phyloP scores from a whole-genome alignment of 2,113 vertebrate genomes.

The Leucopternis melanops region DNA sequence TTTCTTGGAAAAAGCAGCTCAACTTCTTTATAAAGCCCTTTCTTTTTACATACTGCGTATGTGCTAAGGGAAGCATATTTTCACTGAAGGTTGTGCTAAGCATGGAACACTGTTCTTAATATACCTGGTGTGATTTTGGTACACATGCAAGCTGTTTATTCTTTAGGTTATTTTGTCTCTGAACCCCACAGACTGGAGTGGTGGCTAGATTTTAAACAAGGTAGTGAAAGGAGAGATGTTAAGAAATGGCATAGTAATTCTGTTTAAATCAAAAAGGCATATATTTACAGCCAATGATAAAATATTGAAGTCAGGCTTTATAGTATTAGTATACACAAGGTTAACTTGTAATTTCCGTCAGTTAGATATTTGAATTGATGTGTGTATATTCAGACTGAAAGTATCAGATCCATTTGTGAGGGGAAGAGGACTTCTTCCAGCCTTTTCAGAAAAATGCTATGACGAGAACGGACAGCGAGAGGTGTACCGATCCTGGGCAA shows the following conservation, averaged over 20 bases:
- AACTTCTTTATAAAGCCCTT: not conserved
- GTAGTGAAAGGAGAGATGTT: not conserved
- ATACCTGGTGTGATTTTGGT: not conserved
- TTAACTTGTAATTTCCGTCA: not conserved
- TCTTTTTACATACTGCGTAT: not conserved
- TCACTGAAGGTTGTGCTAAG: not conserved
- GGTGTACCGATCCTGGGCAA: too few species aligned
- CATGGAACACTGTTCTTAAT: constrained; percentile 1
- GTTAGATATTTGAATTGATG: not conserved
- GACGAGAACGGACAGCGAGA: too few species aligned
- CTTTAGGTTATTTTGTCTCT: not conserved
- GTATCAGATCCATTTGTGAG: not conserved
- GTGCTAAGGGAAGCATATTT: not conserved
- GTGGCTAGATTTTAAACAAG: not conserved
- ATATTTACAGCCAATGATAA: not conserved
- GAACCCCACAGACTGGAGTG: not conserved
- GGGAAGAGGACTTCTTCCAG: not conserved
- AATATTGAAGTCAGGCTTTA: not conserved
- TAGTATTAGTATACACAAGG: not conserved
- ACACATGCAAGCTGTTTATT: not conserved
- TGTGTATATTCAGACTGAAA: not conserved
- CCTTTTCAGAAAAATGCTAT: too few species aligned
- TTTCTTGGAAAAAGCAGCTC: constrained; percentile 5
- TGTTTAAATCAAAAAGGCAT: not conserved
- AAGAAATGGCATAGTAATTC: not conserved